A percentile compares a stretch with the other conserved stretches of the same genome.
Conservation (phyloP, 1,140 invertebrate genomes). For the Hermetia illucens region DNA sequence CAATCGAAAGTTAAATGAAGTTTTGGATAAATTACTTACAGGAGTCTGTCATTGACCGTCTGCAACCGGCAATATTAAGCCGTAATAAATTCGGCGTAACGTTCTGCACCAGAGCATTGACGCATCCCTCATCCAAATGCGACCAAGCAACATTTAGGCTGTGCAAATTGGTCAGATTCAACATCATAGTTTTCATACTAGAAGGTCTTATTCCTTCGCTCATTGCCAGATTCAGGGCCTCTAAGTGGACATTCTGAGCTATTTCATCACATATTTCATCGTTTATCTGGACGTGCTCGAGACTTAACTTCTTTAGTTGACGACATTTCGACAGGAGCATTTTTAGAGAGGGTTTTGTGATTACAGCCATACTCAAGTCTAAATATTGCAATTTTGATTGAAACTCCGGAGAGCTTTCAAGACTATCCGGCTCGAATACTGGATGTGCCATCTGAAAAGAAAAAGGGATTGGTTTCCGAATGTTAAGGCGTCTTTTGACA, state of each 20-base stretch:
- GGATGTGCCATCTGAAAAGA: slow-evolving; percentile 34
- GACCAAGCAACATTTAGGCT: slow-evolving; percentile 76
- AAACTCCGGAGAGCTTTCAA: slow-evolving; percentile 13
- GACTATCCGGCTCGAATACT: slow-evolving; percentile 28
- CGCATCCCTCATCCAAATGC: slow-evolving; percentile 39
- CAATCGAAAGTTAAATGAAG: background rate
- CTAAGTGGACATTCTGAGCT: slow-evolving; percentile 46
- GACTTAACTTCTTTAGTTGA: slow-evolving; percentile 61
- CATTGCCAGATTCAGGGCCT: slow-evolving; percentile 62
- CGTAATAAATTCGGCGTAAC: slow-evolving; percentile 49
- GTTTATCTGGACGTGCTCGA: slow-evolving; percentile 59
- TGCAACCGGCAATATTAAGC: slow-evolving; percentile 67
- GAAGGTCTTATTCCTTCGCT: slow-evolving; percentile 43
- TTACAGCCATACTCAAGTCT: slow-evolving; percentile 66
- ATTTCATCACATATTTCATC: slow-evolving; percentile 46
- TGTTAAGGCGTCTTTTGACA: background rate
- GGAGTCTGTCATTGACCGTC: slow-evolving; percentile 56
- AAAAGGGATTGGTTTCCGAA: slow-evolving; percentile 8
- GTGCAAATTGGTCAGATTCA: slow-evolving; percentile 44
- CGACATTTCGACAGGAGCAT: slow-evolving; percentile 50
- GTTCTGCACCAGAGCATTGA: slow-evolving; percentile 44
- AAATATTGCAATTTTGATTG: slow-evolving; percentile 54
- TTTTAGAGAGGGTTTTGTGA: slow-evolving; percentile 43
- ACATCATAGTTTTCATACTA: slow-evolving; percentile 44
- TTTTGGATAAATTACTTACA: slow-evolving; percentile 38